These are phyloP conservation scores for Apostichopus californicus DNA, from an alignment of 35 echinoderm and acorn worm genomes.

Conservation along the genomic window DNA sequence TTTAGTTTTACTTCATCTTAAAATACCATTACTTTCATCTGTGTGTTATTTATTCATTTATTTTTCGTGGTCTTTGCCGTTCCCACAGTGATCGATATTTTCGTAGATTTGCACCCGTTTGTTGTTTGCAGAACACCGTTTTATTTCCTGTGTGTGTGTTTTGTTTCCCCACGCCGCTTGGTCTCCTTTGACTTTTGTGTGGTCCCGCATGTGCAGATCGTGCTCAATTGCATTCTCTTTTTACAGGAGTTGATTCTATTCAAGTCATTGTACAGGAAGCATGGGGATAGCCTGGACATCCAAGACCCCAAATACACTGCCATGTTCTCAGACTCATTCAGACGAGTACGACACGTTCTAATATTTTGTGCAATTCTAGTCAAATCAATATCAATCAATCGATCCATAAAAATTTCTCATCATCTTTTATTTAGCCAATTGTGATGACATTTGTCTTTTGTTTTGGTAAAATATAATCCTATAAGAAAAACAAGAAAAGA, in stretches of 20 bases:
- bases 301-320: conserved; percentile 45
- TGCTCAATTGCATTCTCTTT: conserved; percentile 11
- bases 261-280: conserved; percentile 54
- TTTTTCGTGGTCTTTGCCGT: neutral
- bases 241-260: conserved; percentile 46
- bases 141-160: neutral
- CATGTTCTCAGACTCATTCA: conserved; percentile 56
- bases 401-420: no score
- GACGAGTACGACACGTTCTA: conserved; percentile 40
- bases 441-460: no score
- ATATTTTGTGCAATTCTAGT: neutral
- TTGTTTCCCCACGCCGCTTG: neutral
- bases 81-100: neutral
- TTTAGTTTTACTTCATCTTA: no score
- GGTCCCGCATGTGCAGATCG: conserved; percentile 22
- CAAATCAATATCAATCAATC: neutral
- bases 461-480: no score
- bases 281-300: conserved; percentile 41
- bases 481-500: no score
- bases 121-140: neutral
- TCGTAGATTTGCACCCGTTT: neutral
- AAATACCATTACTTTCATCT: no score
- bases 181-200: neutral
- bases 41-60: neutral
- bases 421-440: no score